These are phyloP conservation scores for Hydractinia echinata DNA, from an alignment of 30 jellyfish, hydroid and myxozoan genomes.

Conservation along the genomic window DNA sequence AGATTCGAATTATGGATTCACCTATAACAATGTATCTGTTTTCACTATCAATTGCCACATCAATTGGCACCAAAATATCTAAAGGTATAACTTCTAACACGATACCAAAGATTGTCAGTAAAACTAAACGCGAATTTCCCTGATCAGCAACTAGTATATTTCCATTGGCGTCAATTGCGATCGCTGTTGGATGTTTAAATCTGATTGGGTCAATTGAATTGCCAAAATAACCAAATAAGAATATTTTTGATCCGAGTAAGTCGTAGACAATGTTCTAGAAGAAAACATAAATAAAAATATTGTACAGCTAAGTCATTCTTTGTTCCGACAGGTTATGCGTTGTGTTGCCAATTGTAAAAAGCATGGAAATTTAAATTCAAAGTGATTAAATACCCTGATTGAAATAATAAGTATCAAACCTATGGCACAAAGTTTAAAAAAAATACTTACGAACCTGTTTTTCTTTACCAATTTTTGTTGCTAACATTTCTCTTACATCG, in stretches of 20 bases:
- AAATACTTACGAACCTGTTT: too few species aligned
- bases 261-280: background rate
- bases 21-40: constrained; percentile 7
- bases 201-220: background rate
- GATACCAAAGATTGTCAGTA: background rate
- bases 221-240: background rate
- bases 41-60: constrained; percentile 1
- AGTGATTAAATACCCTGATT: too few species aligned
- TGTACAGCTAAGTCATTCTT: background rate
- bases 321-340: too few species aligned
- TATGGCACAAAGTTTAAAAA: too few species aligned
- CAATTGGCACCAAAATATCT: constrained; percentile 1
- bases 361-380: too few species aligned
- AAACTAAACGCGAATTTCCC: background rate
- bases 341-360: too few species aligned
- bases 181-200: background rate
- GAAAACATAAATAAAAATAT: background rate
- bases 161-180: background rate
- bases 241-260: background rate
- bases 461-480: too few species aligned
- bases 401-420: too few species aligned
- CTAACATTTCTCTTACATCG: too few species aligned
- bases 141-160: constrained; percentile 5
- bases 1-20: background rate
- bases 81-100: background rate